Percentiles rank a stretch among this genome's conserved stretches.
Conservation (phyloP, 2,888 invertebrate species). For the Platycheirus albimanus region DNA sequence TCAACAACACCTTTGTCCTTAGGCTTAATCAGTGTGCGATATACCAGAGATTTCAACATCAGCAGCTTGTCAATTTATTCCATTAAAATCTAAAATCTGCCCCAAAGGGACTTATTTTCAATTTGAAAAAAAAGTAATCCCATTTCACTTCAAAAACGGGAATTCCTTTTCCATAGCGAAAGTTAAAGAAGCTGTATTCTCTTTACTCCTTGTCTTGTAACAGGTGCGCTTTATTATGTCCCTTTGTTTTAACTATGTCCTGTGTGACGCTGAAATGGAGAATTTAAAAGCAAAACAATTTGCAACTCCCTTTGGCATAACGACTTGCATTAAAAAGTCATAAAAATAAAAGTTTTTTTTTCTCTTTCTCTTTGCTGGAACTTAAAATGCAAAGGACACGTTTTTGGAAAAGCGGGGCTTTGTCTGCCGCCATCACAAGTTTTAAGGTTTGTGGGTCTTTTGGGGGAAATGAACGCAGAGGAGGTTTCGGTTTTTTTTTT, state of each 20-base stretch:
- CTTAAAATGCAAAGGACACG: constrained; percentile 21
- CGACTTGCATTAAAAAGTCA: constrained; percentile 59
- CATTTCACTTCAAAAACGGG: constrained; percentile 66
- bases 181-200: neutral
- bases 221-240: constrained; percentile 70
- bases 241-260: constrained; percentile 18
- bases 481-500: neutral
- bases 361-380: neutral
- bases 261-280: neutral
- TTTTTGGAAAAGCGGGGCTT: constrained; percentile 13
- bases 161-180: constrained; percentile 23
- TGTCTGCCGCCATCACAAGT: neutral
- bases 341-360: constrained; percentile 26
- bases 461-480: constrained; percentile 11
- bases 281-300: constrained; percentile 60
- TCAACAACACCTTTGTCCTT: constrained; percentile 15
- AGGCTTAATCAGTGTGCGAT: constrained; percentile 21
- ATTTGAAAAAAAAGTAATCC: constrained; percentile 29
- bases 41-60: constrained; percentile 48
- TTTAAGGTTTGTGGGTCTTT: neutral
- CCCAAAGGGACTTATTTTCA: constrained; percentile 60
- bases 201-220: constrained; percentile 58
- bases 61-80: constrained; percentile 74
- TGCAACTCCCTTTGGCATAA: constrained; percentile 61
- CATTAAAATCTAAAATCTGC: constrained; percentile 60